Evolutionary conservation across 23 tunicate genomes (phyloP).

Genomic region (Oikopleura dioica): DNA sequence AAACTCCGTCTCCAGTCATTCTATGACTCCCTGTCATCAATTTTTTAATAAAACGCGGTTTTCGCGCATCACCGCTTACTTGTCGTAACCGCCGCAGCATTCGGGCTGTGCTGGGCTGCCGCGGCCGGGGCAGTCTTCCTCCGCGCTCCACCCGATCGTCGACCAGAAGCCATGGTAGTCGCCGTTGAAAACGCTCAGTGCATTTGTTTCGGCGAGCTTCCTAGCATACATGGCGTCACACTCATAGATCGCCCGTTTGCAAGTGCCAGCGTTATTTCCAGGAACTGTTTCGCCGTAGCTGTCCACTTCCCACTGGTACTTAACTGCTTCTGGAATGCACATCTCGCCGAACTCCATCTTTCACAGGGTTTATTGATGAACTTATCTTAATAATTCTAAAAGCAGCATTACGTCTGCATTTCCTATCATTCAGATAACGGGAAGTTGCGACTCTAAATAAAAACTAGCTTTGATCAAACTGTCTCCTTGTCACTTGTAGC

Average conservation of each 20-base stretch:
- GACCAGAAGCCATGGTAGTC: conserved; percentile 10
- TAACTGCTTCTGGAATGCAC: conserved; percentile 4
- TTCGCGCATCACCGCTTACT: no score
- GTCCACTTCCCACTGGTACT: conserved; percentile 4
- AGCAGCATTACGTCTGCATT: no score
- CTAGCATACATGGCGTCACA: not conserved
- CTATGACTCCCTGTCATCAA: no score
- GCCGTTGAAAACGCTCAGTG: not conserved
- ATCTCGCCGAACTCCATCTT: not conserved
- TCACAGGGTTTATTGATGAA: no score
- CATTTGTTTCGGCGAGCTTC: not conserved
- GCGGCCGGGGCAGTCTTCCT: not conserved
- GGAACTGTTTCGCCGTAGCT: not conserved
- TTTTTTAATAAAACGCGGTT: no score
- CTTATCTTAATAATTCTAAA: no score
- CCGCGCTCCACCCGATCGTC: not conserved
- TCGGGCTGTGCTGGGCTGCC: not conserved
- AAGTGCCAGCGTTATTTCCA: not conserved
- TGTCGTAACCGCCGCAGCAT: not conserved
- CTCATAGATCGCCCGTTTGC: not conserved
- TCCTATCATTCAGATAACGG: no score
- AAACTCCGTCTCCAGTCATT: no score
- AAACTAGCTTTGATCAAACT: no score
- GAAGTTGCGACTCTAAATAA: no score
- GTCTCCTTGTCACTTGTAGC: no score